A percentile compares a stretch with the other conserved stretches of the same genome.
These are phyloP conservation scores for Clistopyga incitator DNA, from an alignment of 2,888 invertebrate species.

Conservation along the genomic window DNA sequence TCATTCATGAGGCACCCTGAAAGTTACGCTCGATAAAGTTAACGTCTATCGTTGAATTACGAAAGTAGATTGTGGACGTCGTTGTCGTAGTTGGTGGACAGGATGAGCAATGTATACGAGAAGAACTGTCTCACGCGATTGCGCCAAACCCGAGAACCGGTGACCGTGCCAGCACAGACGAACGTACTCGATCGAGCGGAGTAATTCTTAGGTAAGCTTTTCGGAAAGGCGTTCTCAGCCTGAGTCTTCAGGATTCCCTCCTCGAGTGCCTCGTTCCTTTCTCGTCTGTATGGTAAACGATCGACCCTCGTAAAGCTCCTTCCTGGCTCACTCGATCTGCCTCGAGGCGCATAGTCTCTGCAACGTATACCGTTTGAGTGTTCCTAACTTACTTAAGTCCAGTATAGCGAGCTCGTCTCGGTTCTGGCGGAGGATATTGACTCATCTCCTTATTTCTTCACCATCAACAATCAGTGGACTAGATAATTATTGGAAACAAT, in stretches of 20 bases:
- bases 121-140: slow-evolving; percentile 40
- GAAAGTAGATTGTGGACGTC: slow-evolving; percentile 37
- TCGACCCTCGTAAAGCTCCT: slow-evolving; percentile 60
- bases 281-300: slow-evolving; percentile 67
- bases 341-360: slow-evolving; percentile 18
- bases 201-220: slow-evolving; percentile 65
- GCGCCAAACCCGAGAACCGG: slow-evolving; percentile 40
- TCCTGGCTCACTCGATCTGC: slow-evolving; percentile 21
- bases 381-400: slow-evolving; percentile 42
- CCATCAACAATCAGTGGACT: no score
- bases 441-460: no score
- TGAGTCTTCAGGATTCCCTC: slow-evolving; percentile 58
- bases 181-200: slow-evolving; percentile 54
- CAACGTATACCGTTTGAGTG: slow-evolving; percentile 35
- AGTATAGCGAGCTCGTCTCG: not conserved
- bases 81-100: slow-evolving; percentile 53
- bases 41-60: slow-evolving; percentile 61
- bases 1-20: slow-evolving; percentile 39
- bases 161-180: slow-evolving; percentile 40
- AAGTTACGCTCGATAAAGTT: slow-evolving; percentile 64
- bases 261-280: slow-evolving; percentile 66
- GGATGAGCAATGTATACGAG: slow-evolving; percentile 47
- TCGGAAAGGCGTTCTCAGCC: slow-evolving; percentile 49
- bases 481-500: no score
- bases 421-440: not conserved